Evolutionary conservation across 2,888 invertebrate genomes (phyloP).

Genomic region (Gibbula magus): DNA sequence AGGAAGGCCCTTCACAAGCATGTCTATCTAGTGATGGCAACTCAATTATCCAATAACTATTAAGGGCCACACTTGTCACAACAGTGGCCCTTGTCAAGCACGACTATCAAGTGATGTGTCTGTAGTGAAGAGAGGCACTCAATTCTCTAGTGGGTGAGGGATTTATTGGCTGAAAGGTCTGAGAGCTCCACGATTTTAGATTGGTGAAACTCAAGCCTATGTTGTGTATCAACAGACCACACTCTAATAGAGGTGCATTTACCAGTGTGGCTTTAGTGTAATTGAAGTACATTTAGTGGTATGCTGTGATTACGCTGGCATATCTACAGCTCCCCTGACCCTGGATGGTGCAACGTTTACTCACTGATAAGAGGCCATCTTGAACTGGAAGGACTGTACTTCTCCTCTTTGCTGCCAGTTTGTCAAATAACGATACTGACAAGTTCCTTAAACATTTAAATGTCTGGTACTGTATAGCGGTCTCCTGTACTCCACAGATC

Average conservation of each 20-base stretch:
- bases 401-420: neutral
- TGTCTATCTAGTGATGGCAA: no score
- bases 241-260: slow-evolving; percentile 17
- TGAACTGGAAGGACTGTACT: neutral
- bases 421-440: slow-evolving; percentile 14
- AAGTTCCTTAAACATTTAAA: slow-evolving; percentile 8
- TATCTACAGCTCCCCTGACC: neutral
- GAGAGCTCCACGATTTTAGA: slow-evolving; percentile 10
- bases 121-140: slow-evolving; percentile 3
- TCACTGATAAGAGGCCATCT: neutral
- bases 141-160: slow-evolving; percentile 2
- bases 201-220: slow-evolving; percentile 2
- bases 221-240: neutral
- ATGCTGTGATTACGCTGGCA: slow-evolving; percentile 20
- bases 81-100: neutral
- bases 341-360: neutral
- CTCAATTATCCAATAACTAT: neutral
- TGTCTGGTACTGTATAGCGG: neutral
- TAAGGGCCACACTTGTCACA: neutral
- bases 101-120: neutral
- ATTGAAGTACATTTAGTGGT: slow-evolving; percentile 25
- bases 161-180: slow-evolving; percentile 18
- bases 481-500: neutral
- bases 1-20: neutral
- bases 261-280: slow-evolving; percentile 12